Conservation (phyloP, 2,113 vertebrate genomes). For the Lipotes vexillifer region DNA sequence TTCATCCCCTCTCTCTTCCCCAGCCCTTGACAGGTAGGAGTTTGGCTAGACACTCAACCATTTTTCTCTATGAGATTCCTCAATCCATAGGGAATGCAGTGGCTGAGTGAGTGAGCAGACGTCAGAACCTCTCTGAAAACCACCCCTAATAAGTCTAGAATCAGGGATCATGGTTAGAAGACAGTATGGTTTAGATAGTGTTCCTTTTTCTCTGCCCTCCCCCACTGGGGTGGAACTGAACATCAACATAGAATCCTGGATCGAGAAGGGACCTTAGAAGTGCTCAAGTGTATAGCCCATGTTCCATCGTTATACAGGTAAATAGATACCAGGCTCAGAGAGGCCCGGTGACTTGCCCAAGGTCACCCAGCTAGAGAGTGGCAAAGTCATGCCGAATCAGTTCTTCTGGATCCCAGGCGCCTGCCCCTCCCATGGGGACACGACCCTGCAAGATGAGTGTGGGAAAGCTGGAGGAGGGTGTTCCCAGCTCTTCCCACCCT, state of each 20-base stretch:
- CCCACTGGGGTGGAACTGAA: not conserved
- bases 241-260: not conserved
- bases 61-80: not conserved
- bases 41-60: not conserved
- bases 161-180: not conserved
- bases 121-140: not conserved
- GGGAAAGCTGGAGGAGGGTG: rapidly evolving
- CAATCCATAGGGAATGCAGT: not conserved
- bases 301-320: not conserved
- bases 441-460: rapidly evolving
- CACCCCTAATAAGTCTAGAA: not conserved
- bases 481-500: not conserved
- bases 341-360: too few relatives aligned
- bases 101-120: not conserved
- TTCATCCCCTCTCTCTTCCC: not conserved
- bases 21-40: rapidly evolving
- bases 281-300: not conserved
- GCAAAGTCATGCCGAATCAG: not conserved
- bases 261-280: not conserved
- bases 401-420: rapidly evolving
- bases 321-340: not conserved
- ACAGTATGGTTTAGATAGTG: rapidly evolving
- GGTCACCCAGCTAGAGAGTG: not conserved
- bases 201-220: not conserved
- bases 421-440: not conserved